Conservation (phyloP, 2,888 invertebrate species). For the Drosophila colorata region DNA sequence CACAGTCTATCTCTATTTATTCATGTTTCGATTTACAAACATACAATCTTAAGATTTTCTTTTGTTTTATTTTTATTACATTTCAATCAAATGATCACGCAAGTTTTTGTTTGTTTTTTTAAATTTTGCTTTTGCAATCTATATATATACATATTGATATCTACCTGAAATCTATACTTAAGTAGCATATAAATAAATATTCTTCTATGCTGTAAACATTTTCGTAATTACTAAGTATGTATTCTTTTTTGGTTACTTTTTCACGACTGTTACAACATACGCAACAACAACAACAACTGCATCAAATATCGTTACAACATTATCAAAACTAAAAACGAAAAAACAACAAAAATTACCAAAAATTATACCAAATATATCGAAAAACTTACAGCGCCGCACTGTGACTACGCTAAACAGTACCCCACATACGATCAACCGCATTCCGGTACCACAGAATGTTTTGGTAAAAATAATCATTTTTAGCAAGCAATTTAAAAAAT, state of each 20-base stretch:
- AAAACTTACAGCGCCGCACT: conserved; percentile 86
- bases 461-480: conserved; percentile 84
- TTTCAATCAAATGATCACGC: conserved; percentile 27
- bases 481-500: conserved; percentile 58
- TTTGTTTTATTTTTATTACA: neutral
- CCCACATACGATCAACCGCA: conserved; percentile 86
- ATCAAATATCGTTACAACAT: conserved; percentile 54
- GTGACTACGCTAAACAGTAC: conserved; percentile 86
- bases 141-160: conserved; percentile 26
- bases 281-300: conserved; percentile 49
- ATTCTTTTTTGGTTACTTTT: conserved; percentile 70
- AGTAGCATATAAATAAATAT: conserved; percentile 54
- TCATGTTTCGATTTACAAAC: no score
- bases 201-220: conserved; percentile 65
- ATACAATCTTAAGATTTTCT: neutral
- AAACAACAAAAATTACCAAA: conserved; percentile 47
- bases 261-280: conserved; percentile 72
- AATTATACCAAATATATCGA: conserved; percentile 57
- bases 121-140: conserved; percentile 56
- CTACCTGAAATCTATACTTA: conserved; percentile 43
- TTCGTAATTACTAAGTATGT: conserved; percentile 71
- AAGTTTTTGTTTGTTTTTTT: conserved; percentile 32
- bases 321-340: conserved; percentile 51
- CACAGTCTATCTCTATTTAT: conserved; percentile 17
- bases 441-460: conserved; percentile 86